Base-by-base conservation (phyloP, 2,113 vertebrate species). In the Dromas ardeola region DNA sequence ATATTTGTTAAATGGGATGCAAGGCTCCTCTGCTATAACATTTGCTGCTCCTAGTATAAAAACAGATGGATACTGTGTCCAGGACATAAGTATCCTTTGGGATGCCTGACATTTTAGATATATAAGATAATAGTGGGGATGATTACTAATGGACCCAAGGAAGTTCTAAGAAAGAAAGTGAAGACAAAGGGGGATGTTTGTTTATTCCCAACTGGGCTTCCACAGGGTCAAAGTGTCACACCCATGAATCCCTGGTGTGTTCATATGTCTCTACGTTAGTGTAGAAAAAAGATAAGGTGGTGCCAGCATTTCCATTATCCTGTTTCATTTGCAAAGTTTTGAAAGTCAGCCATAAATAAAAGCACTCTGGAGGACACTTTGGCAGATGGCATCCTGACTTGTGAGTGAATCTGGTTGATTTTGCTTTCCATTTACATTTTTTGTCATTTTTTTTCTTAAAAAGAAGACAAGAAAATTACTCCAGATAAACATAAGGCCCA, bases 401-500 rank as follows among this genome's bases (percentile, higher is more conserved):
- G 1, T 78, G 78, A 88, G 47, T 77, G 81, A 94, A 80, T 81
- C 50, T 66, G 25, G 40, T 87, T 88, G 93, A 88, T 91, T 92
- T 89, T 89, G 38, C 81, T 87, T 91, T 80, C 69, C 78, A 88
- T 93, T 96, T 95, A 72, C 32, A 47, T 88, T 94, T 96, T 95
- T 79, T 76, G 40, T 76, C 55, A 26, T 66, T 7, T 81, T 76
- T 84, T 89, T 94, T 52, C 52, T 63, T 58, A 29, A 93, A 89
- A 95, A 92, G 34, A 93, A 93, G 73, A 77, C 40, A 72, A 70
- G 73, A 97, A 96, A 93, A 91, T 88, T 3, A 47, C 71, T 94
- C 74, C 63, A 95, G 91, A 96, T 96, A 98, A 98, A 98, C 95
- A 97, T 49, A 96, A 79, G 80, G 77, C 90, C 94, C 92, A 97